Evolutionary conservation across 1,140 invertebrate genomes (phyloP).

Genomic region (Belonocnema kinseyi): DNA sequence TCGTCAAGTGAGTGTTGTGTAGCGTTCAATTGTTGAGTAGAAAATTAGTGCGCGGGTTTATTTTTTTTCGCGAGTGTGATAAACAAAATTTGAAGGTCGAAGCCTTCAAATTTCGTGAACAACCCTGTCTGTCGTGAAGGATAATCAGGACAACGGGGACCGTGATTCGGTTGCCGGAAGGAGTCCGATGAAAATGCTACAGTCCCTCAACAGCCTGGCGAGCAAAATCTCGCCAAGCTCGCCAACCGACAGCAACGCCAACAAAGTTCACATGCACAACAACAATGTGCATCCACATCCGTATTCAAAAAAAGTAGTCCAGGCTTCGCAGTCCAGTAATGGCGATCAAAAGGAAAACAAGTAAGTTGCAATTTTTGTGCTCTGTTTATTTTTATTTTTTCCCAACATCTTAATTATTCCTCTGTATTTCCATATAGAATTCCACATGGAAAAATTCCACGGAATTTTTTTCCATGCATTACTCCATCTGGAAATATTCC

Average conservation of each 20-base stretch:
- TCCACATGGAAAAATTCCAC: too few species aligned
- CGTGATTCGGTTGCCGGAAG: constrained; percentile 56
- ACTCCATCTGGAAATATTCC: too few species aligned
- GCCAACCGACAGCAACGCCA: constrained; percentile 74
- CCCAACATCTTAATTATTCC: too few species aligned
- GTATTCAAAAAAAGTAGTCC: constrained; percentile 67
- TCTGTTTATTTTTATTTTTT: not conserved
- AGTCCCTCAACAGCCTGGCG: constrained; percentile 86
- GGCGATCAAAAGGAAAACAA: constrained; percentile 73
- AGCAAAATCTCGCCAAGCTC: constrained; percentile 86
- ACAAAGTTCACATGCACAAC: constrained; percentile 75
- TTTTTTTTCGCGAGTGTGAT: constrained; percentile 42
- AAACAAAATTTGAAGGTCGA: constrained; percentile 61
- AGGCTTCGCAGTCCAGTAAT: constrained; percentile 61
- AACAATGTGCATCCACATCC: constrained; percentile 71
- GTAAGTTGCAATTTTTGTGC: constrained; percentile 58
- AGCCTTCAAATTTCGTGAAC: constrained; percentile 60
- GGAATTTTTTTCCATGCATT: too few species aligned
- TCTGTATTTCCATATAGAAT: too few species aligned
- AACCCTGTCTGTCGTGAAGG: constrained; percentile 66
- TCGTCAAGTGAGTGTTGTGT: not conserved
- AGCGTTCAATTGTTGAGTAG: constrained; percentile 1
- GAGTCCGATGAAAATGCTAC: constrained; percentile 80
- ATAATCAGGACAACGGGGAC: constrained; percentile 55
- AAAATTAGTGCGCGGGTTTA: not conserved